Conservation (phyloP, 2,888 invertebrate genomes). For the Rotaria macrura region DNA sequence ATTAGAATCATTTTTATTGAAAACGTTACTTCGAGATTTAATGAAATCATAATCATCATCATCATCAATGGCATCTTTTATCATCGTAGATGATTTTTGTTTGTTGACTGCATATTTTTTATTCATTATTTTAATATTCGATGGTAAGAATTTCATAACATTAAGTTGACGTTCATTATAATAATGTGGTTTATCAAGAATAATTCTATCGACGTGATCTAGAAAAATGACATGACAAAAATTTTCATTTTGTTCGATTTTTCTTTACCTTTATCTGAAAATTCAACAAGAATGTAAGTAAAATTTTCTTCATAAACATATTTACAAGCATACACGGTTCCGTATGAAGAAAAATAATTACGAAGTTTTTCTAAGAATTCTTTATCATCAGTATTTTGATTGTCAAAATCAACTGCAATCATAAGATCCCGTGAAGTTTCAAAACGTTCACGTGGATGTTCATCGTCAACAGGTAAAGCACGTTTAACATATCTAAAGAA, state of each 20-base stretch:
- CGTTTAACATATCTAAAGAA: constrained; percentile 14
- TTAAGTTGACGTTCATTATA: background rate
- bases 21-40: background rate
- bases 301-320: background rate
- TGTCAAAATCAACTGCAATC: background rate
- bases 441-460: constrained; percentile 1
- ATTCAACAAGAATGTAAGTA: background rate
- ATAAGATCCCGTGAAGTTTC: constrained; percentile 1
- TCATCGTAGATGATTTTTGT: no score
- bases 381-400: background rate
- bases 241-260: background rate
- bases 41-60: background rate
- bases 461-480: background rate
- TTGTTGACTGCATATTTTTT: background rate
- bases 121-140: constrained; percentile 4
- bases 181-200: constrained; percentile 18
- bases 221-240: background rate
- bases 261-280: background rate
- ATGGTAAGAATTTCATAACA: background rate
- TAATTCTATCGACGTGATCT: background rate
- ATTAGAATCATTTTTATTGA: background rate
- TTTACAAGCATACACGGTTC: background rate
- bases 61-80: background rate
- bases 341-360: background rate
- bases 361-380: background rate